Base-by-base conservation (phyloP, 23 tunicate species). In the Oikopleura vanhoeffeni region DNA sequence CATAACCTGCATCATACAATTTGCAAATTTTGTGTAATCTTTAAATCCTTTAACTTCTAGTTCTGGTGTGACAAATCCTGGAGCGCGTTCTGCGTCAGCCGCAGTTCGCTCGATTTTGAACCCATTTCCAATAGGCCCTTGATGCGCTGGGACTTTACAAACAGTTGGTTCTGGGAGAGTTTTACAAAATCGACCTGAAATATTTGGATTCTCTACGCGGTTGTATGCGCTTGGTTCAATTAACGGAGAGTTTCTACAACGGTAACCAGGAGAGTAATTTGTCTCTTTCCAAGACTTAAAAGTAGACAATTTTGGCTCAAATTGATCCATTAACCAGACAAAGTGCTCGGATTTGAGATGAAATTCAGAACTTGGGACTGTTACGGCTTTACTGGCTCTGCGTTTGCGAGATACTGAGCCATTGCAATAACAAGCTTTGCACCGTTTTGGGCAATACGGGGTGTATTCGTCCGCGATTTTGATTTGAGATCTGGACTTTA, bases 171-270 rank as follows among this genome's bases (percentile, higher is more conserved):
- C 79, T 18, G 79, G 34, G 4, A 2, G 27, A 2, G 79, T 2
- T 30, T 71, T 71, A 30, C 79, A 71, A 38, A 71, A 71, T 71
- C 79, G 79, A 71, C 79, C 79, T 13, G 36, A 2, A 30, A 71
- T 71, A 30, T 71, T 38, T 28, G 79, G 34, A 71, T 18, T 32
- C 27, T 71, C 79, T 2, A 32, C 36, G 4, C 38, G 34, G 27
- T 18, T 71, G 79, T 71, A 71, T 24, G 27, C 34, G 79, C 79
- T 4, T 18, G 79, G 79, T 18, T 33, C 27, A 24, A 71, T 2
- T 13, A 71, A 13, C 32, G 79, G 79, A 18, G 79, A 71, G 2
- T 71, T 30, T 30, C 34, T 4, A 32, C 79, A 71, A 30, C 79
- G 79, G 35, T 24, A 71, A 18, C 79, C 79, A 2, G 35, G 34